Conservation (phyloP, 2,888 invertebrate species). For the Automeris io region DNA sequence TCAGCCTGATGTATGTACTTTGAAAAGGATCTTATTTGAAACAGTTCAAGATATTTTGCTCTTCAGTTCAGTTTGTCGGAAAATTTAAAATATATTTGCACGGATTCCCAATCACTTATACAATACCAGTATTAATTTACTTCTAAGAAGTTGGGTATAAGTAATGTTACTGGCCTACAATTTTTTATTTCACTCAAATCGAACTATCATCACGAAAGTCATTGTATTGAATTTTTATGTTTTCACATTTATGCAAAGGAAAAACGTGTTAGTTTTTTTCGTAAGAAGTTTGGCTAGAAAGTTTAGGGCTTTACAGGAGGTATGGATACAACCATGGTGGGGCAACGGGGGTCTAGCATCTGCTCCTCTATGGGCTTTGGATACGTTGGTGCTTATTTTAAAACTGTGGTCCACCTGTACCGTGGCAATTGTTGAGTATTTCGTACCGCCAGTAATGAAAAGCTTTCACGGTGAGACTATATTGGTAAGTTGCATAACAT, state of each 20-base stretch:
- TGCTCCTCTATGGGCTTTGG: slow-evolving; percentile 56
- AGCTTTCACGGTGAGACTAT: slow-evolving; percentile 65
- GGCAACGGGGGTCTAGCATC: slow-evolving; percentile 49
- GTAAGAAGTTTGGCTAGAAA: slow-evolving; percentile 51
- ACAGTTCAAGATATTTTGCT: neutral
- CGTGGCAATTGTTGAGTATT: slow-evolving; percentile 36
- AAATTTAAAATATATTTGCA: too few relatives aligned
- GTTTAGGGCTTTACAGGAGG: slow-evolving; percentile 57
- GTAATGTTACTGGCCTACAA: neutral
- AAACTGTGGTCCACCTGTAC: slow-evolving; percentile 57
- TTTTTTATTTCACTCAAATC: neutral
- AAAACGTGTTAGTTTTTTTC: slow-evolving; percentile 49
- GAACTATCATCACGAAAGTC: slow-evolving; percentile 11
- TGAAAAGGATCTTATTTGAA: too few relatives aligned
- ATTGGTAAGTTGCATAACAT: slow-evolving; percentile 43
- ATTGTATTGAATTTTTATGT: slow-evolving; percentile 24
- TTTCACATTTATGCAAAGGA: slow-evolving; percentile 53
- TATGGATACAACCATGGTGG: slow-evolving; percentile 68
- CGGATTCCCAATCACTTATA: too few relatives aligned
- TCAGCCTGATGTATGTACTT: too few relatives aligned
- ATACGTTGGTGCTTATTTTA: slow-evolving; percentile 49
- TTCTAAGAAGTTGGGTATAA: neutral
- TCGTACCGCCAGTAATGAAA: slow-evolving; percentile 58
- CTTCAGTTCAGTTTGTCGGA: neutral
- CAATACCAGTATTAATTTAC: too few relatives aligned